These are phyloP conservation scores for Corella eumyota DNA, from an alignment of 23 tunicate species.

Conservation along the genomic window DNA sequence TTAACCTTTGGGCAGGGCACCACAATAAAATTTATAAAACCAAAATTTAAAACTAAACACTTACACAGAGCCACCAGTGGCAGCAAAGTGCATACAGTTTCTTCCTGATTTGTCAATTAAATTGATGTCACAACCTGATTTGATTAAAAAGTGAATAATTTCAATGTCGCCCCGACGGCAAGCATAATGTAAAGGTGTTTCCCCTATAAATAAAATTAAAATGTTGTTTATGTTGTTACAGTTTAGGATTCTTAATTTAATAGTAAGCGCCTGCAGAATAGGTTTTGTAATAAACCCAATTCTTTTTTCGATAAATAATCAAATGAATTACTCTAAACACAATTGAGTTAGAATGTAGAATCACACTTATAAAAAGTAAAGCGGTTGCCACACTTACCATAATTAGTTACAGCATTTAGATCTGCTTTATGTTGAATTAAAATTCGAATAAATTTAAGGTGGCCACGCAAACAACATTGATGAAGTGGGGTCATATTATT, in stretches of 20 bases:
- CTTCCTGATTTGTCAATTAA: constrained; percentile 54
- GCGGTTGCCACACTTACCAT: constrained; percentile 11
- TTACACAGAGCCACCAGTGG: constrained; percentile 45
- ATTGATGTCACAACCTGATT: constrained; percentile 43
- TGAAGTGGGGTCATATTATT: constrained; percentile 65
- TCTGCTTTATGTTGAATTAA: constrained; percentile 39
- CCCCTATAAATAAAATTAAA: constrained; percentile 13
- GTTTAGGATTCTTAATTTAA: too few species aligned
- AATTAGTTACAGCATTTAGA: constrained; percentile 27
- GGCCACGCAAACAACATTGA: constrained; percentile 53
- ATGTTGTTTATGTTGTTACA: not conserved
- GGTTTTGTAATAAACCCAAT: too few species aligned
- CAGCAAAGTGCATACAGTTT: constrained; percentile 74
- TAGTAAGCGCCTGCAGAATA: too few species aligned
- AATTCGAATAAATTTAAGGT: constrained; percentile 19
- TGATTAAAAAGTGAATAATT: constrained; percentile 44
- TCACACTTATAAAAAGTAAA: not conserved
- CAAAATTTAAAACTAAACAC: too few species aligned
- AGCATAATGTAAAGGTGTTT: constrained; percentile 87
- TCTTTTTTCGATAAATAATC: too few species aligned
- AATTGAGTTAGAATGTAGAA: too few species aligned
- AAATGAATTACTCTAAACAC: too few species aligned
- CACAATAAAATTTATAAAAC: too few species aligned
- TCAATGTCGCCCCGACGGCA: constrained; percentile 71
- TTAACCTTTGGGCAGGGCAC: too few species aligned